Base-by-base conservation (phyloP, 2,797 vertebrate species). In the Discoglossus pictus region DNA sequence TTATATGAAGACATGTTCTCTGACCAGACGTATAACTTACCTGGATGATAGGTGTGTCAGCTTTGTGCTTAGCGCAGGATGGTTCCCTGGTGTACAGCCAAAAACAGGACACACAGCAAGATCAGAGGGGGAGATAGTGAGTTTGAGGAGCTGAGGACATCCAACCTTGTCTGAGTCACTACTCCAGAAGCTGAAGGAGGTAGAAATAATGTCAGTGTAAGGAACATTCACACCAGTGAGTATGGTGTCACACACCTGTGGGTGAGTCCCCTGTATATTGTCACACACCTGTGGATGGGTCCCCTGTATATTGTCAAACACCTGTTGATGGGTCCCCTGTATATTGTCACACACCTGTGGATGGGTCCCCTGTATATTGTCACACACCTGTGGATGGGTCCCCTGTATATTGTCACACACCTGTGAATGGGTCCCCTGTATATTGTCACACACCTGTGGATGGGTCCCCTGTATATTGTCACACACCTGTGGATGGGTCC, bases 361-460 rank as follows among this genome's bases (percentile, higher is more conserved):
- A 18, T 9, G 13, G 6, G 13, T 23, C 20, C 6, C 12, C 6
- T 12, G 21, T 5, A 21, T 36, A 35, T 21, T 34, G 8, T 39
- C 20, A 25, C 64, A 8, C 79, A 94, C 93, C 93, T 91, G 85
- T 87, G 6, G 25, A n/a, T n/a, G n/a, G n/a, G n/a, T n/a, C n/a
- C n/a, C n/a, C n/a, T n/a, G n/a, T n/a, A n/a, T n/a, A n/a, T n/a
- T 39, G 16, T 23, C 18, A 55, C 13, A 55, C 11, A 21, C 11
- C 17, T 52, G 27, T 54, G 18, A 54, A 18, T 12, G 31, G 36
- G 17, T 35, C 31, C 17, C 31, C 3, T 6, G n/a, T 11, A 17
- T 53, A 18, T 15, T 54, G 31, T 54, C 50, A 52, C n/a, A 2
- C 8, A 5, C 6, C 16, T 2, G 25, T 18, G 7, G 3, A 35